Evolutionary conservation across 2,888 invertebrate genomes (phyloP).

Genomic region (Pilophorus perplexus): DNA sequence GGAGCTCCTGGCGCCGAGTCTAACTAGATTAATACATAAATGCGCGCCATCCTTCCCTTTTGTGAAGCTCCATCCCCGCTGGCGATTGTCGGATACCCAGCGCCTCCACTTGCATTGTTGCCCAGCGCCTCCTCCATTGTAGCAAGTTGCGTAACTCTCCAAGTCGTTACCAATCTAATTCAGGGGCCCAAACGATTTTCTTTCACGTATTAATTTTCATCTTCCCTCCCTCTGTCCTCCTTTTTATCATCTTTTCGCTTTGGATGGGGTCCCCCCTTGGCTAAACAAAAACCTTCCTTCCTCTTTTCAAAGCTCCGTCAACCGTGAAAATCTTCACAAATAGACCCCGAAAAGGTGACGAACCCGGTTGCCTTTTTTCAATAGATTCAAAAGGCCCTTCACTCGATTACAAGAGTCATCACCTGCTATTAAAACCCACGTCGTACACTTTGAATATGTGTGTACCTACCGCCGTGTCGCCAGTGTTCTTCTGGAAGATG

Average conservation of each 20-base stretch:
- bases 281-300: neutral
- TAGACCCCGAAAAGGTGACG: constrained; percentile 12
- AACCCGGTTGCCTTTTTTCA: neutral
- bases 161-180: constrained; percentile 38
- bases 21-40: constrained; percentile 41
- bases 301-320: neutral
- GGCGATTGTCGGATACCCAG: constrained; percentile 8
- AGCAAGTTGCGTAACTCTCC: constrained; percentile 28
- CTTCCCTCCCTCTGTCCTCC: neutral
- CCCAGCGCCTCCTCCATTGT: constrained; percentile 8
- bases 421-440: constrained; percentile 26
- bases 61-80: constrained; percentile 12
- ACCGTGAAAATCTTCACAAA: constrained; percentile 32
- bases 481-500: no score
- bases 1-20: constrained; percentile 39
- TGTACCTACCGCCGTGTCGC: no score
- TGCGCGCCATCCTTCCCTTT: constrained; percentile 37
- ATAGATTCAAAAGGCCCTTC: constrained; percentile 15
- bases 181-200: constrained; percentile 28
- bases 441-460: no score
- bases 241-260: neutral
- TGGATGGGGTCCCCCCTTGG: no score
- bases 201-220: constrained; percentile 32
- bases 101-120: constrained; percentile 13
- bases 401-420: constrained; percentile 38